Base-by-base conservation (phyloP, 1,140 invertebrate species). In the Bombus ignitus region DNA sequence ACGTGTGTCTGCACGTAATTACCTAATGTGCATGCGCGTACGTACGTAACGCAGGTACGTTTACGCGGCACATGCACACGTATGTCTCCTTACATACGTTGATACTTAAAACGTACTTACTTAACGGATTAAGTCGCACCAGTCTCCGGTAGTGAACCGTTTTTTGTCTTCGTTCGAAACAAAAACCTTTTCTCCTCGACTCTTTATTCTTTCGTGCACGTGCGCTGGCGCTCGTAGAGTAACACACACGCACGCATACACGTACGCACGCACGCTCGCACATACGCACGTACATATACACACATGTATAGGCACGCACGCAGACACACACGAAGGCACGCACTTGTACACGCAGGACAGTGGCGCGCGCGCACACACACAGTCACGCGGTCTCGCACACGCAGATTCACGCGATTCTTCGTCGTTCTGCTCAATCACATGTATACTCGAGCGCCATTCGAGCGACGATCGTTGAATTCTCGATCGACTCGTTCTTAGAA, bases 101-200 rank as follows among this genome's bases (percentile, higher is more conserved):
- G 57, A 79, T 66, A 85, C 77, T 89, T 88, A 86, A 37, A 85
- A 80, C 78, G 77, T 88, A 85, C 76, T 86, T 88, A 89, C 57
- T 88, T 86, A 89, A 85, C 73, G 80, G 13, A 65, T 89, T 87
- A 83, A 89, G 80, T 89, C 88, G 88, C 80, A 87, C 88, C 88
- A 89, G 87, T 89, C 85, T 89, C 88, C 84, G 80, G 86, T 89
- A 89, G 76, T 78, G 81, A 73, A 89, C 74, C 85, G 84, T 89
- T 79, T 87, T 88, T 85, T 66, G 32, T 89, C 75, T 83, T 83
- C 80, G 76, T 83, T 80, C 70, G 88, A 85, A 88, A 88, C 88
- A 79, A 86, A 79, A 88, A 86, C 59, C 73, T 59, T 81, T 57
- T 42, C 77, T 77, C 79, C 53, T 71, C 73, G 44, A n/a, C 35